Evolutionary conservation across 2,797 vertebrate genomes (phyloP), one percentile per base, ranked within the genome.

Genomic region (Coluber constrictor): DNA sequence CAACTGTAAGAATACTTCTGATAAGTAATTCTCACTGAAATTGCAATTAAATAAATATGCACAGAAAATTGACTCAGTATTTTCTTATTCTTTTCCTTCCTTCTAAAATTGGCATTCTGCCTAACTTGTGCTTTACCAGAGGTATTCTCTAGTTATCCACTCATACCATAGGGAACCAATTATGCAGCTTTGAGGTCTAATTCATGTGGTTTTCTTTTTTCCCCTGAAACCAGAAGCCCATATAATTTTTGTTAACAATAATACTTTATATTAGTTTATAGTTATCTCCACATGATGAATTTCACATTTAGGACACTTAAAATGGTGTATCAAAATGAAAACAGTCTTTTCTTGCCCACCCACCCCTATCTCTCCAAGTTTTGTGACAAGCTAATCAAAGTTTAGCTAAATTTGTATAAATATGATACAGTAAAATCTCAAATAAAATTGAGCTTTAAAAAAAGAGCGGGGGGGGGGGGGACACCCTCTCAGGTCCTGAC

Each of bases 331-430:
- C 79, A 91, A 96, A 96, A 96, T 93, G 86, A 95, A 90, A 91
- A 66, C 91, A 25, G 87, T 59, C 90, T 94, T 96, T 94, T 93
- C 92, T 83, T 83, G 95, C 94, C 23, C 15, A 27, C 29, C 43
- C n/a, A 7, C 37, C 16, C 29, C 51, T 47, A 43, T 20, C 25
- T 91, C 51, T 66, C 66, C 29, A 18, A 20, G 18, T 55, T 83
- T 93, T 20, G 70, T 96, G 88, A 88, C 90, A 96, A 95, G 56
- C 32, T 90, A 92, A 3, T 79, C 29, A 86, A 95, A 87, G 94
- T 95, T 95, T 95, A 93, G 94, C 90, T 89, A 63, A 90, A 95
- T 94, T 94, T 96, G 94, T 93, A 93, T 79, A 55, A 4, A 79
- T 97, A 95, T 91, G 4, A 6, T 87, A 93, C 90, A 87, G 60